Evolutionary conservation across 2,797 vertebrate species (phyloP), one percentile per base, ranked within the genome.

Genomic region (Oophaga sylvatica): DNA sequence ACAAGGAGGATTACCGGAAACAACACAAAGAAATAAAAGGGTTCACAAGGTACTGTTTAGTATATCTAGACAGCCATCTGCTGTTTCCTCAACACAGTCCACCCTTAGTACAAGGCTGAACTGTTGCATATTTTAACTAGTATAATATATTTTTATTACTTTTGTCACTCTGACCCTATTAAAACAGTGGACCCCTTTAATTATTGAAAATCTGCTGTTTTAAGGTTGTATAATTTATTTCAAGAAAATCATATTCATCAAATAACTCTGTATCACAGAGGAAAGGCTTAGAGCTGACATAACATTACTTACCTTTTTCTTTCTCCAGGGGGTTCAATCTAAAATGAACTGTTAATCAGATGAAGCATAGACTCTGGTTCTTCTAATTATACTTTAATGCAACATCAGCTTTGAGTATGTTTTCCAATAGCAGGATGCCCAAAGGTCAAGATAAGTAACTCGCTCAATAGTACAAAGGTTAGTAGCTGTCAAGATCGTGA

Each of bases 381-480:
- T 73, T 60, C 78, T 86, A 80, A 86, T 86, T 86, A 86, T 81
- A 57, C 20, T 80, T 73, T 80, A 86, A 73, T 86, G 78, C 85
- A 70, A 81, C 65, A 22, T 81, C 78, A 81, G 85, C 85, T 71
- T 62, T 70, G 22, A 31, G 9, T 81, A 15, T 80, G 35, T 41
- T 80, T 80, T 19, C 65, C 85, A n/a, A 45, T 71, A 80, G 31
- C 15, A 19, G 53, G n/a, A 86, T 71, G 67, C 53, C 78, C 48
- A 71, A 67, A 80, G 56, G 63, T 86, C 77, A 60, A 67, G 35
- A 45, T 71, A 70, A 80, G 77, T 45, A 81, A 57, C 56, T 86
- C 48, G 45, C 68, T 86, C 85, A 80, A 80, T 80, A 86, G 77
- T 78, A 81, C 85, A 86, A 68, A 86, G 31, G 48, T 73, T 59